Evolutionary conservation across 2,797 vertebrate genomes (phyloP).

Genomic region (Silurus aristotelis): DNA sequence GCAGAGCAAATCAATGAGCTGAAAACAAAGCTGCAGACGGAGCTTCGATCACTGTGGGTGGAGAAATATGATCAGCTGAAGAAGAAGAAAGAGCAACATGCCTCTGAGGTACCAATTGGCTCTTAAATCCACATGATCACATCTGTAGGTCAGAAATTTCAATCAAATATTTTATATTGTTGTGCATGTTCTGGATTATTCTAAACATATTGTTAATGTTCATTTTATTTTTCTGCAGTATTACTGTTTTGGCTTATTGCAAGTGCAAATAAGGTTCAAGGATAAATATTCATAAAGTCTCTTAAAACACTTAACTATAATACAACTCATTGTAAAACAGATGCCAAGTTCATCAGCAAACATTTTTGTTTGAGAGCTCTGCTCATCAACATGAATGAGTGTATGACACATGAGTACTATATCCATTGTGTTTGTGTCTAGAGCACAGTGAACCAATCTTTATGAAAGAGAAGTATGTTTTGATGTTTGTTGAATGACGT

Average conservation of each 20-base stretch:
- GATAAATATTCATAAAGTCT: not conserved
- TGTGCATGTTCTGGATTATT: not conserved
- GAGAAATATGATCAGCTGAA: slow-evolving; percentile 77
- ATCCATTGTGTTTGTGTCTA: not conserved
- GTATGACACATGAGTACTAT: not conserved
- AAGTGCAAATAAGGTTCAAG: not conserved
- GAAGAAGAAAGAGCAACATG: slow-evolving; percentile 87
- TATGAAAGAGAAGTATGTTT: not conserved
- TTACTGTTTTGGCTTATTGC: not conserved
- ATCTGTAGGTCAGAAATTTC: not conserved
- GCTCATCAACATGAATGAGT: not conserved
- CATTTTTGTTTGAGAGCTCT: not conserved
- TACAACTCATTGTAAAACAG: not conserved
- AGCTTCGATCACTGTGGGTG: slow-evolving; percentile 77
- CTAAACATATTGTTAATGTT: not conserved
- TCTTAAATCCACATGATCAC: not conserved
- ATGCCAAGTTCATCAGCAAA: not conserved
- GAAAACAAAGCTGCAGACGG: slow-evolving; percentile 80
- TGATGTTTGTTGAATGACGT: not conserved
- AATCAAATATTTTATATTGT: not conserved
- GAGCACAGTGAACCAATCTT: not conserved
- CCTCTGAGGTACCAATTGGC: slow-evolving; percentile 76
- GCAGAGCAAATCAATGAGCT: slow-evolving; percentile 74
- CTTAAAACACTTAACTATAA: not conserved
- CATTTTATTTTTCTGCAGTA: not conserved